Percentiles rank a stretch among this genome's conserved stretches.
These are phyloP conservation scores for Drosophila jambulina DNA, from an alignment of 1,140 invertebrate genomes.

Conservation along the genomic window DNA sequence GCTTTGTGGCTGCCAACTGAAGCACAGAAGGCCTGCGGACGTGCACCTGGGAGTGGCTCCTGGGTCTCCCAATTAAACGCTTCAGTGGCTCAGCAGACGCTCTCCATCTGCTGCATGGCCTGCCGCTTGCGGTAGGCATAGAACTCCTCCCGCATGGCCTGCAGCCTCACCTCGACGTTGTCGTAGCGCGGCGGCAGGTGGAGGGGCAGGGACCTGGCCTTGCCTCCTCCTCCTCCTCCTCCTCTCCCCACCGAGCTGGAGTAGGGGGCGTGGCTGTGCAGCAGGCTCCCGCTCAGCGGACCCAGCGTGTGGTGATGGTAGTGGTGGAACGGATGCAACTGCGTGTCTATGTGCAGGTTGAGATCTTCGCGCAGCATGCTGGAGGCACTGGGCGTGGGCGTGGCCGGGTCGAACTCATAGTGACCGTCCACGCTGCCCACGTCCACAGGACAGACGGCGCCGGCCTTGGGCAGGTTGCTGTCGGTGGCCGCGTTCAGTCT, in stretches of 20 bases:
- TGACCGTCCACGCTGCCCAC: slow-evolving; percentile 96
- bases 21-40: slow-evolving; percentile 2
- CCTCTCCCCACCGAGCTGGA: background rate
- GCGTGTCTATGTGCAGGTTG: slow-evolving; percentile 79
- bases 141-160: slow-evolving; percentile 98
- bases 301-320: slow-evolving; percentile 65
- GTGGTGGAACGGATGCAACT: slow-evolving; percentile 39
- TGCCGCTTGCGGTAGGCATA: slow-evolving; percentile 95
- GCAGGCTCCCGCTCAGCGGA: slow-evolving; percentile 77
- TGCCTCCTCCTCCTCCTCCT: background rate
- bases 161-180: slow-evolving; percentile 95
- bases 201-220: slow-evolving; percentile 73
- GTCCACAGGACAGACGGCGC: slow-evolving; percentile 87
- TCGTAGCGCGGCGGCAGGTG: slow-evolving; percentile 88
- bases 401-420: slow-evolving; percentile 96
- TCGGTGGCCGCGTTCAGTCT: slow-evolving; percentile 86
- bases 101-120: slow-evolving; percentile 89
- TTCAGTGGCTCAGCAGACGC: slow-evolving; percentile 88
- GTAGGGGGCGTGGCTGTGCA: slow-evolving; percentile 71
- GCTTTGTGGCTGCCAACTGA: slow-evolving; percentile 20
- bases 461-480: slow-evolving; percentile 84
- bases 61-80: slow-evolving; percentile 18
- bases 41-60: slow-evolving; percentile 7
- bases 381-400: slow-evolving; percentile 88
- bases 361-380: slow-evolving; percentile 86